Conservation (phyloP, 2,113 vertebrate species). For the Myotis brandtii region DNA sequence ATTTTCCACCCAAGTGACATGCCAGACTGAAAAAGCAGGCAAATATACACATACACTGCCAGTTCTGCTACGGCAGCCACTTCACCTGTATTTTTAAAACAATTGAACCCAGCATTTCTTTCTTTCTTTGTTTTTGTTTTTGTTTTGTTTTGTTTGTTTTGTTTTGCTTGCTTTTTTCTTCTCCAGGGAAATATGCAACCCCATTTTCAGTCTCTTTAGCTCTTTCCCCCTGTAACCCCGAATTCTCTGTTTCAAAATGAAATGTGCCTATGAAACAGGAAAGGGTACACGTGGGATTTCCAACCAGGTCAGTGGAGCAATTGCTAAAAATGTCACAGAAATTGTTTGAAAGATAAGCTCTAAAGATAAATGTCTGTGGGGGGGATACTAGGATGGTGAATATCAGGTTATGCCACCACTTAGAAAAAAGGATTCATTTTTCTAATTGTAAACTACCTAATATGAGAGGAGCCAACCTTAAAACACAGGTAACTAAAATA, state of each 20-base stretch:
- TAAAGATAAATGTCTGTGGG: background rate
- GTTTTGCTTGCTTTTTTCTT: background rate
- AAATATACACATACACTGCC: background rate
- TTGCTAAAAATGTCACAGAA: conserved; percentile 49
- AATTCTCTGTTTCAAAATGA: conserved; percentile 9
- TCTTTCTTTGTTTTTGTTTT: background rate
- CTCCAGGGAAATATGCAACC: conserved; percentile 36
- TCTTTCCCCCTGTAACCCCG: background rate
- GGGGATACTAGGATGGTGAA: background rate
- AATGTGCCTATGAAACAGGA: conserved; percentile 19
- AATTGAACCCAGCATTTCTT: background rate
- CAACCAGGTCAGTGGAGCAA: conserved; percentile 31
- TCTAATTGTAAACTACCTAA: background rate
- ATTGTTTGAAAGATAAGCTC: conserved; percentile 38
- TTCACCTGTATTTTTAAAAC: background rate
- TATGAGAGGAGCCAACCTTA: background rate
- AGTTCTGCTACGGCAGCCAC: accelerated
- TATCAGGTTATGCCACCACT: background rate
- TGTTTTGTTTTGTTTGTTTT: background rate
- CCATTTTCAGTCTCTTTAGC: conserved; percentile 62
- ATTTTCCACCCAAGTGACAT: background rate
- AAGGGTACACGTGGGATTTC: conserved; percentile 36
- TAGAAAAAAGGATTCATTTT: background rate
- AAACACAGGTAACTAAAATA: background rate
- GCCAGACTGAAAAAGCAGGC: background rate